Evolutionary conservation across 1,140 invertebrate species (phyloP).

Genomic region (Papilio dardanus): DNA sequence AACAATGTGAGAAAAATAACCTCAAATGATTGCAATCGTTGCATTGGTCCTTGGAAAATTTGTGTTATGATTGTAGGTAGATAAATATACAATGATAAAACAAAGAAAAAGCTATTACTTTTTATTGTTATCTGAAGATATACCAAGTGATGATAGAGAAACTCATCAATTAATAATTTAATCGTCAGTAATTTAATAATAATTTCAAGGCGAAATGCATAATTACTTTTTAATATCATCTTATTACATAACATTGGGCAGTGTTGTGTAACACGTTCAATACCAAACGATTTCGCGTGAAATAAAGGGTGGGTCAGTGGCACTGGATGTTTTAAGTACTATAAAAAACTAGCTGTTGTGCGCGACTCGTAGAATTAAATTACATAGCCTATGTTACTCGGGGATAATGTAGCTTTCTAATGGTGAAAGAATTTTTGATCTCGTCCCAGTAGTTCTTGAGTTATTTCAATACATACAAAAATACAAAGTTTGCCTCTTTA

Average conservation of each 20-base stretch:
- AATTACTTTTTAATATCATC: neutral
- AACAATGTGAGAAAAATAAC: conserved; percentile 46
- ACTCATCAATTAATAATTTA: neutral
- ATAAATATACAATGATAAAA: neutral
- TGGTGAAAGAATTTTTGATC: too few relatives aligned
- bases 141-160: neutral
- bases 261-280: neutral
- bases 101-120: neutral
- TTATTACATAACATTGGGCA: neutral
- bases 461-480: too few relatives aligned
- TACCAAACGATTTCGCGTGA: neutral
- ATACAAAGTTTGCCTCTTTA: too few relatives aligned
- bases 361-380: too few relatives aligned
- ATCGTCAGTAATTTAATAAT: neutral
- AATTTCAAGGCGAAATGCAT: neutral
- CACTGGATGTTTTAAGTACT: too few relatives aligned
- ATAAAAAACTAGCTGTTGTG: neutral
- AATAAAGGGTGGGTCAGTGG: neutral
- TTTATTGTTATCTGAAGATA: neutral
- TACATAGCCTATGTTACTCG: too few relatives aligned
- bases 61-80: neutral
- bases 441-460: too few relatives aligned
- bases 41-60: conserved; percentile 12
- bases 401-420: too few relatives aligned
- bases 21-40: neutral